Base-by-base conservation (phyloP, 2,888 invertebrate species). In the Drosophila trichaetosa region DNA sequence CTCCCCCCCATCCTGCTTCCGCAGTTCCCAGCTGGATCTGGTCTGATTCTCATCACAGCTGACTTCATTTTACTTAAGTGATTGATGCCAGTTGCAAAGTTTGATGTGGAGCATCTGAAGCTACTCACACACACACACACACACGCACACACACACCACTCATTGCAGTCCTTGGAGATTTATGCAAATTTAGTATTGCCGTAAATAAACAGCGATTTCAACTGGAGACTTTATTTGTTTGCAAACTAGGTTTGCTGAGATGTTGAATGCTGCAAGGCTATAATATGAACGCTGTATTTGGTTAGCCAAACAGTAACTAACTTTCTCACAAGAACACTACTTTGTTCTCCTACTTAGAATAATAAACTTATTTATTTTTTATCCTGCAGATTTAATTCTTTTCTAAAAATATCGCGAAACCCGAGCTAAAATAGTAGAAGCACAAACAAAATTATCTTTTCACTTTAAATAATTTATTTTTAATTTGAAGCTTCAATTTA, bases 41-140 rank as follows among this genome's bases (percentile, higher is more conserved):
- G 33, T 24, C 48, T 5, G 16, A 63, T 11, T 24, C 29, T 13
- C 29, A 36, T 13, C 59, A 66, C 40, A 42, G 69, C 68, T 82
- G 74, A 73, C 77, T 82, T 83, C 54, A 84, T 77, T 83, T 79
- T 66, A 69, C 67, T 57, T 73, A 82, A 82, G 77, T 83, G 84
- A 82, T 84, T 84, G 80, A 82, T 80, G 80, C 64, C 76, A 72
- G 73, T 69, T 77, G 57, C 72, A 68, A 83, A 83, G 46, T 82
- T 73, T 79, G 61, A 73, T 60, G 56, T 54, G 48, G 33, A 51
- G 34, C 48, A 33, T 49, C 21, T 63, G 42, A 24, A 48, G 36
- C 36, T 16, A 48, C 38, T 27, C 46, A 16, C 46, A 46, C 46
- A 3, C 42, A 1, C n/a, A 40, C 11, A 21, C 40, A 2, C 40